phyloP scores from a whole-genome alignment of 92 coral and sea anemone genomes.

The Scolanthus callimorphus region DNA sequence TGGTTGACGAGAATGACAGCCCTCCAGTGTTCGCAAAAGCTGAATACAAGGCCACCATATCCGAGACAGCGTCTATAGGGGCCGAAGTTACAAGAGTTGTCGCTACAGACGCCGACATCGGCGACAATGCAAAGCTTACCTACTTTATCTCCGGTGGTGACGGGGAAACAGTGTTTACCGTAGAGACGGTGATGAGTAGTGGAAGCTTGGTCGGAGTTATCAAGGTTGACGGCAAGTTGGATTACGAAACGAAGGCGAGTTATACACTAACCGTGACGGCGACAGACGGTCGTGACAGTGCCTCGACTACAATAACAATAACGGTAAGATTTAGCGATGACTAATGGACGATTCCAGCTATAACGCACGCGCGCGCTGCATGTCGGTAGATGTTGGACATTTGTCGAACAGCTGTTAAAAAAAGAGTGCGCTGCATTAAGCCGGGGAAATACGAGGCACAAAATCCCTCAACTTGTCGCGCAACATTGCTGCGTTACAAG shows the following conservation, averaged over 20 bases:
- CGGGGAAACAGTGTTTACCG: constrained; percentile 49
- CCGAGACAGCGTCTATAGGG: constrained; percentile 68
- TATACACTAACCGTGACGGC: constrained; percentile 68
- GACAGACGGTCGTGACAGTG: constrained; percentile 74
- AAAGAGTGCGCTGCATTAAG: too few relatives aligned
- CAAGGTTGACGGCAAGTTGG: constrained; percentile 64
- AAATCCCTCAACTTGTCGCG: too few relatives aligned
- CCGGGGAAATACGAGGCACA: too few relatives aligned
- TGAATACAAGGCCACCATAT: constrained; percentile 36
- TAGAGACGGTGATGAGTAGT: constrained; percentile 48
- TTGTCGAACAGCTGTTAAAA: too few relatives aligned
- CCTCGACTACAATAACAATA: constrained; percentile 32
- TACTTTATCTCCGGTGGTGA: constrained; percentile 83
- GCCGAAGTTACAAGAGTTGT: constrained; percentile 36
- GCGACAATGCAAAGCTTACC: constrained; percentile 77
- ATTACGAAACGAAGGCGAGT: constrained; percentile 45
- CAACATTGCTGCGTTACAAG: too few relatives aligned
- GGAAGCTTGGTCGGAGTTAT: constrained; percentile 51
- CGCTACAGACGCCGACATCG: constrained; percentile 73
- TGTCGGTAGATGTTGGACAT: too few relatives aligned
- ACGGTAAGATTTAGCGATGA: constrained; percentile 34
- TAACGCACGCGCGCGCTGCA: too few relatives aligned
- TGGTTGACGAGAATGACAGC: constrained; percentile 83
- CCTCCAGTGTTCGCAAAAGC: constrained; percentile 62
- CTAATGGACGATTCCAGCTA: too few relatives aligned